Base-by-base conservation (phyloP, 2,113 vertebrate genomes). In the Neoarius graeffei region DNA sequence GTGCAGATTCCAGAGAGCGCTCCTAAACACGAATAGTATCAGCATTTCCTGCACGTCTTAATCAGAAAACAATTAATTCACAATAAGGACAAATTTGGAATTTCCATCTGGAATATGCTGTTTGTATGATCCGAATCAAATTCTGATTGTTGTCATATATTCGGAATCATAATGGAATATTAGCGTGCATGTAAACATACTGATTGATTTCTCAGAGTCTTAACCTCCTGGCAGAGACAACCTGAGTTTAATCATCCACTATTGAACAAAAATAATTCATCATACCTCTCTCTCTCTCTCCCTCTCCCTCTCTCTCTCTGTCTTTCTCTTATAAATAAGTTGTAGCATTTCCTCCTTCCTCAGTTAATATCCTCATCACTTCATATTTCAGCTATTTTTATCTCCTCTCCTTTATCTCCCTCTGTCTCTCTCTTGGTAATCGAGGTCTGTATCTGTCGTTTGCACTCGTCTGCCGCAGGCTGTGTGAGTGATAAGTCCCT, bases 371-470 rank as follows among this genome's bases (percentile, higher is more conserved):
- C 64, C 48, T 84, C 83, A 52, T 84, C 83, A 84, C 83, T 69
- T 77, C 85, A 60, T 77, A 8, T 64, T 64, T 30, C 5, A 4
- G 35, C 59, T 86, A 76, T 86, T 79, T 86, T 64, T 86, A 60
- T 81, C 60, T 56, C 20, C 13, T 48, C 73, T 62, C 60, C 27
- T 86, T 66, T 86, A 62, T 86, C 71, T 86, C 59, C 67, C 42
- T 80, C 57, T 80, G 11, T 66, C 59, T 86, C 85, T 81, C 76
- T 86, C 62, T 54, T 17, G 9, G 74, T 81, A 79, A 81, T 81
- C 85, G 54, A 59, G 66, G 67, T 56, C 67, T 73, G 84, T 73
- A 85, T 85, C 67, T 85, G 69, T 85, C 67, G 11, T 85, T 85
- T 5, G 23, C 76, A 66, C 76, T 56, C 80, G 86, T 85, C 27